phyloP scores from a whole-genome alignment of 2,113 vertebrate genomes.

The Chelonoidis abingdonii region DNA sequence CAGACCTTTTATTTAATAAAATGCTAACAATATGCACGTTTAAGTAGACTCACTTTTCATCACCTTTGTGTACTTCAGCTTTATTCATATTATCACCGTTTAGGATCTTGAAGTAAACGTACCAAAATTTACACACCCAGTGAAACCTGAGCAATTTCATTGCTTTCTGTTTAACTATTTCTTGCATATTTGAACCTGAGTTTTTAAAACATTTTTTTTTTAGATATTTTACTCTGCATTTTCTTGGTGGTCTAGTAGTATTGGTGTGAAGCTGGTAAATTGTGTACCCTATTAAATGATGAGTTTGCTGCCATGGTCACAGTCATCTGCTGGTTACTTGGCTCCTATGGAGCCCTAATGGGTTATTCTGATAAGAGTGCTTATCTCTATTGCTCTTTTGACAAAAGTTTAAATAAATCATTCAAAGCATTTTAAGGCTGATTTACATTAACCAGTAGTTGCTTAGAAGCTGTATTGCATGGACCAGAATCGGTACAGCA shows the following conservation, averaged over 20 bases:
- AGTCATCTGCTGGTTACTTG: not conserved
- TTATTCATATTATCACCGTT: not conserved
- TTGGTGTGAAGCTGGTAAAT: not conserved
- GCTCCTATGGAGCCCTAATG: not conserved
- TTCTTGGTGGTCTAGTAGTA: not conserved
- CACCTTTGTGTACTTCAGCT: not conserved
- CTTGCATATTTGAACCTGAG: not conserved
- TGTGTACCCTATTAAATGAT: constrained; percentile 13
- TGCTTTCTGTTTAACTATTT: not conserved
- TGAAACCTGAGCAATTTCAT: not conserved
- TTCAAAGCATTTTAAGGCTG: constrained; percentile 21
- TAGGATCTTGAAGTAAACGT: not conserved
- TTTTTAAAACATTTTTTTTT: not conserved
- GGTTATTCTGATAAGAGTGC: not conserved
- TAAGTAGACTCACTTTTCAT: not conserved
- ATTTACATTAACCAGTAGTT: not conserved
- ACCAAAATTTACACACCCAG: not conserved
- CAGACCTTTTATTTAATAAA: not conserved
- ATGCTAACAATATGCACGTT: not conserved
- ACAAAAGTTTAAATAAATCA: not conserved
- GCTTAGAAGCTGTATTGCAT: not conserved
- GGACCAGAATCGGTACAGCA: not conserved
- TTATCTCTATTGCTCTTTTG: not conserved
- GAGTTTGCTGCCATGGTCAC: not conserved
- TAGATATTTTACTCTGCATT: not conserved